Percentiles rank a stretch among this genome's conserved stretches.
These are phyloP conservation scores for Tragelaphus strepsiceros DNA, from an alignment of 2,113 vertebrate species.

Conservation along the genomic window DNA sequence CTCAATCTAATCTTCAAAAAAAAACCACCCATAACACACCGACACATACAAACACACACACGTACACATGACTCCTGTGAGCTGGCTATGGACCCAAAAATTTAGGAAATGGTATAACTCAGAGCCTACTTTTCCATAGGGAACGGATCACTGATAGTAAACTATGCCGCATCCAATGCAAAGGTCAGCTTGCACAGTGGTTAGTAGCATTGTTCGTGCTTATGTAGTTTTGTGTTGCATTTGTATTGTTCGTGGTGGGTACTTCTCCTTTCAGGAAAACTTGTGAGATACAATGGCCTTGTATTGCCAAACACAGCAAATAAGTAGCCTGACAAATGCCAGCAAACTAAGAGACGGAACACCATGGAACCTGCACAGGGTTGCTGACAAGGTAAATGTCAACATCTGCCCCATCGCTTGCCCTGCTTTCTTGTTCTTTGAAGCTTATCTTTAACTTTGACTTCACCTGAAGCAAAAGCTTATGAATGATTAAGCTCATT, in stretches of 20 bases:
- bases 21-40: neutral
- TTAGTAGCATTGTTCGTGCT: neutral
- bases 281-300: neutral
- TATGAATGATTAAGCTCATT: neutral
- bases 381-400: neutral
- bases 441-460: neutral
- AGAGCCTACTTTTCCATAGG: neutral
- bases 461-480: neutral
- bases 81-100: neutral
- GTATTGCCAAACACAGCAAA: neutral
- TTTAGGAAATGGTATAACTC: neutral
- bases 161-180: neutral
- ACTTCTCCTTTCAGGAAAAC: neutral
- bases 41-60: neutral
- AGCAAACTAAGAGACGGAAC: neutral
- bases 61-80: neutral
- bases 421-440: neutral
- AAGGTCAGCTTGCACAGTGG: neutral
- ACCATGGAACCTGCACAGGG: neutral
- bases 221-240: neutral
- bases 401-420: neutral
- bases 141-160: neutral
- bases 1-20: neutral
- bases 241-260: neutral
- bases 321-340: neutral